Percentiles rank a stretch among this genome's conserved stretches.
Evolutionary conservation across 2,797 vertebrate species (phyloP).

Genomic region (Cuniculus paca): DNA sequence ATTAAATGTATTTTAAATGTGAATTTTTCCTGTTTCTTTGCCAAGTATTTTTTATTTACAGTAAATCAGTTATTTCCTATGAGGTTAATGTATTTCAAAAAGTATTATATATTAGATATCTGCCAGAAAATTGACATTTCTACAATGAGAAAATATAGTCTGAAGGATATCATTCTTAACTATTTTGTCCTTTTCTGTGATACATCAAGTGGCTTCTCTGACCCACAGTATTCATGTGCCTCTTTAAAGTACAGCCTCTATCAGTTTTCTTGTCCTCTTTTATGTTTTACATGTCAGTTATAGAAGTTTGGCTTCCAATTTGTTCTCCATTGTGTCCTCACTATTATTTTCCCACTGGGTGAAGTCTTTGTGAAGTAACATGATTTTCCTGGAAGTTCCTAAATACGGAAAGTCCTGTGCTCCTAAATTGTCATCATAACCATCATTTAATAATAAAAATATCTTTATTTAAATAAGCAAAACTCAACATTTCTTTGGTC

Average conservation of each 20-base stretch:
- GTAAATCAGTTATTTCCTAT: not conserved
- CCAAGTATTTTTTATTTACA: not conserved
- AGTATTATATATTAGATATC: not conserved
- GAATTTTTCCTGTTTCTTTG: not conserved
- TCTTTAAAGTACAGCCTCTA: not conserved
- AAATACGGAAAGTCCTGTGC: not conserved
- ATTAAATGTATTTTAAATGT: not conserved
- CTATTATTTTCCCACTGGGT: not conserved
- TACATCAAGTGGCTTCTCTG: not conserved
- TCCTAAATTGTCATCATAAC: not conserved
- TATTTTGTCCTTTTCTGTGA: not conserved
- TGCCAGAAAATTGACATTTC: not conserved
- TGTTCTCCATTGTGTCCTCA: not conserved
- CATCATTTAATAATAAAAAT: slow-evolving; percentile 3
- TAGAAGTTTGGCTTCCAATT: not conserved
- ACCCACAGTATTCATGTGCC: not conserved
- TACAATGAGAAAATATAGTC: not conserved
- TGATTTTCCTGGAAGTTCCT: not conserved
- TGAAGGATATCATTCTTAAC: not conserved
- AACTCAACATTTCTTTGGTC: not conserved
- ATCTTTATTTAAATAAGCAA: not conserved
- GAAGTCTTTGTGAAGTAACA: not conserved
- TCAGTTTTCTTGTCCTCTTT: not conserved
- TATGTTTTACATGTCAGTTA: not conserved
- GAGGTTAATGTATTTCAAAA: not conserved